Evolutionary conservation across 2,797 vertebrate species (phyloP), one percentile per base, ranked within the genome.

Genomic region (Morus bassanus): DNA sequence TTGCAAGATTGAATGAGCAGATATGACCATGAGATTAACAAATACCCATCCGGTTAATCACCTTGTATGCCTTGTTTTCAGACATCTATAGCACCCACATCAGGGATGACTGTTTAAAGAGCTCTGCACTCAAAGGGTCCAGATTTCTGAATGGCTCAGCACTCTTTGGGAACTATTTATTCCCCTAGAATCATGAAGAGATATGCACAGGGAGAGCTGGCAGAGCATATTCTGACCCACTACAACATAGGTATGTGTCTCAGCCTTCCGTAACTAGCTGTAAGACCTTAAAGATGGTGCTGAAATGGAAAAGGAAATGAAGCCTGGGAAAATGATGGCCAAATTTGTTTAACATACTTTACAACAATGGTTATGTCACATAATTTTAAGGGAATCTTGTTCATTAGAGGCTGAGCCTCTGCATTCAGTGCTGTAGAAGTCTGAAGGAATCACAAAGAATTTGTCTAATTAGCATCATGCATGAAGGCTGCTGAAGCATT

Each of bases 401-500:
- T 95, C 13, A 1, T 81, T 91, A 59, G 54, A 61, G 24, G 6
- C 63, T 60, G 37, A 89, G 23, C 5, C 27, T 85, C 45, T 83
- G 50, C 54, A 22, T 88, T 79, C 13, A 5, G 3, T 31, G 13
- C 43, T 57, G 41, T 65, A 69, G 43, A 59, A 81, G 45, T 63
- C 61, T 86, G 68, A 89, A 83, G 53, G 65, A 63, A 88, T 94
- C 87, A 70, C 2, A 7, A 76, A 80, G 73, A 89, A 82, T 96
- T 95, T 95, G 41, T 91, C 37, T 95, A 92, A 95, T 88, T 89
- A 89, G 37, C 59, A 72, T 93, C 73, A 77, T 37, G 60, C 43
- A 21, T 35, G 81, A 94, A 73, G 84, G 79, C 28, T 89, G 81
- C 57, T 91, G 64, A 74, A 88, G 74, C 79, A 28, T 11, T 88